phyloP scores from a whole-genome alignment of 1,140 invertebrate genomes.

The Saccostrea cuccullata region DNA sequence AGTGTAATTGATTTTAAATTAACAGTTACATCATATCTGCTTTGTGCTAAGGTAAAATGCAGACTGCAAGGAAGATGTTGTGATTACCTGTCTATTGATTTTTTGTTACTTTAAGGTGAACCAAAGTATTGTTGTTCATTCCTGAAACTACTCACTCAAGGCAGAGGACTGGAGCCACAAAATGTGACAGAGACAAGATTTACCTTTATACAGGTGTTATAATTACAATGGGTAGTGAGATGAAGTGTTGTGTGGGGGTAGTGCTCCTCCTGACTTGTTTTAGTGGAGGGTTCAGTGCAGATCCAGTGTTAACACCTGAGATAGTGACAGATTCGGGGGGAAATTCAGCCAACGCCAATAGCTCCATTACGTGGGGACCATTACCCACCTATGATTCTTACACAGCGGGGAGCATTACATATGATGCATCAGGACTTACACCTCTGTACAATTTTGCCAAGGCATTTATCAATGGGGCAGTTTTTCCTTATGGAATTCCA shows the following conservation, averaged over 20 bases:
- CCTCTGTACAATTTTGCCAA: slow-evolving; percentile 60
- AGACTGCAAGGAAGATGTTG: not conserved
- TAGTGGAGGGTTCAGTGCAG: slow-evolving; percentile 2
- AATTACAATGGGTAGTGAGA: not conserved
- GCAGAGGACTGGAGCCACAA: not conserved
- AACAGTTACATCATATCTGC: not conserved
- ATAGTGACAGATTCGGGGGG: slow-evolving; percentile 47
- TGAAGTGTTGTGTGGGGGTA: not conserved
- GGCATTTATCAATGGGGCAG: slow-evolving; percentile 58
- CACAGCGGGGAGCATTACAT: slow-evolving; percentile 25
- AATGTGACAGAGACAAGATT: not conserved
- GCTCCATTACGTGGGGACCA: slow-evolving; percentile 45
- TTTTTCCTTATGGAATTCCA: slow-evolving; percentile 58
- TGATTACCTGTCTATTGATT: slow-evolving; percentile 3
- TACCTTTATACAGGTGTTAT: not conserved
- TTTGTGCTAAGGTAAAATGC: not conserved
- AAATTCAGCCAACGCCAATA: slow-evolving; percentile 50
- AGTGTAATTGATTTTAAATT: slow-evolving; percentile 15
- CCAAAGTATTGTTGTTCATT: not conserved
- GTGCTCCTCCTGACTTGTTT: not conserved
- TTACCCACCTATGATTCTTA: slow-evolving; percentile 35
- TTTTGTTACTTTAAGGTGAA: slow-evolving; percentile 28
- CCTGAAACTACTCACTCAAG: not conserved
- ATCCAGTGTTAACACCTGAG: slow-evolving; percentile 44
- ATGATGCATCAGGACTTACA: slow-evolving; percentile 56